A percentile compares a stretch with the other conserved stretches of the same genome.
Conservation (phyloP, 37 sponge, comb jelly and placozoan species). For the Mnemiopsis leidyi region DNA sequence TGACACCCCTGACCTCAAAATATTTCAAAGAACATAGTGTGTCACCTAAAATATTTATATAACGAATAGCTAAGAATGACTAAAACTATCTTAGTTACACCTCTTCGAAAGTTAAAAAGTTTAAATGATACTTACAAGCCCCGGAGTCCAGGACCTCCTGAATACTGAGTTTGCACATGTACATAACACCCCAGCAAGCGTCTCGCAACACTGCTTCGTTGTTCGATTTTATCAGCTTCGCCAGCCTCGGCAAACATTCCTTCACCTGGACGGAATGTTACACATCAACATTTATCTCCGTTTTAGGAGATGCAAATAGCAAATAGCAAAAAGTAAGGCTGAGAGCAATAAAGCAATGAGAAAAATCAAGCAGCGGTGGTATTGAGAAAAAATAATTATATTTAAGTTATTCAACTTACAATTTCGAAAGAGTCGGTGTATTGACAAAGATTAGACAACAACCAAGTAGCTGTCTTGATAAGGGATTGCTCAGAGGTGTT, state of each 20-base stretch:
- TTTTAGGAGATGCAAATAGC: neutral
- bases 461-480: constrained; percentile 61
- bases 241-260: constrained; percentile 44
- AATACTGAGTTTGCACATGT: constrained; percentile 64
- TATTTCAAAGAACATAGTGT: too few relatives aligned
- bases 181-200: constrained; percentile 63
- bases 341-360: neutral
- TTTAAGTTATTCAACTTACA: constrained; percentile 1
- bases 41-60: too few relatives aligned
- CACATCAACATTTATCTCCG: too few relatives aligned
- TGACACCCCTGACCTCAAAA: too few relatives aligned
- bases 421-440: constrained; percentile 65
- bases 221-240: constrained; percentile 57
- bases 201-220: constrained; percentile 56
- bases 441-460: constrained; percentile 49
- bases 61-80: too few relatives aligned
- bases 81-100: too few relatives aligned
- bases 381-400: too few relatives aligned
- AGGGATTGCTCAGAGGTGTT: constrained; percentile 60
- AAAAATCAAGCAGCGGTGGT: neutral
- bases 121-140: constrained; percentile 32
- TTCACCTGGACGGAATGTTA: constrained; percentile 61
- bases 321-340: neutral
- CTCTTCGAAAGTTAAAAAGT: too few relatives aligned
- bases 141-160: constrained; percentile 60